A percentile compares a stretch with the other conserved stretches of the same genome.
These are phyloP conservation scores for Germaria angustata DNA, from an alignment of 2,888 invertebrate species.

Conservation along the genomic window DNA sequence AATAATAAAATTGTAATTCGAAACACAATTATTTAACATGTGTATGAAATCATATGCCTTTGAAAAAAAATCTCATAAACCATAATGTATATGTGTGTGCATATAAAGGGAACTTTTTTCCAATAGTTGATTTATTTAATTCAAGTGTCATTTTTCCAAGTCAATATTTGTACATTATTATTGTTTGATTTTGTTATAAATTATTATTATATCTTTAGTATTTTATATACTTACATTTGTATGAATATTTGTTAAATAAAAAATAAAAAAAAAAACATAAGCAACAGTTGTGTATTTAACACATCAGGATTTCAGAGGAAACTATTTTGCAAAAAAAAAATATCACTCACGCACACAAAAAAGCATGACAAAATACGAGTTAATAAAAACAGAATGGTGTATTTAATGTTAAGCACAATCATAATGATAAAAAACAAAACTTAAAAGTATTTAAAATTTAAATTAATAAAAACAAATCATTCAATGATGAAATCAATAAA, in stretches of 20 bases:
- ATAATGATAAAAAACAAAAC: slow-evolving; percentile 68
- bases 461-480: slow-evolving; percentile 61
- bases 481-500: slow-evolving; percentile 45
- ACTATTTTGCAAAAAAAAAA: slow-evolving; percentile 21
- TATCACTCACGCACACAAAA: slow-evolving; percentile 12
- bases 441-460: slow-evolving; percentile 65
- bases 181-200: slow-evolving; percentile 58
- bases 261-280: neutral
- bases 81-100: neutral
- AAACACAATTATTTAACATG: slow-evolving; percentile 5
- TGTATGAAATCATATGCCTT: neutral
- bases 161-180: slow-evolving; percentile 61
- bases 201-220: slow-evolving; percentile 57
- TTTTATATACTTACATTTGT: neutral
- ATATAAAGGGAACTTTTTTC: neutral
- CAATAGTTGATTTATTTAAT: slow-evolving; percentile 45
- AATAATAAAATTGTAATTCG: slow-evolving; percentile 9
- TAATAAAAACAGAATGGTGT: slow-evolving; percentile 50
- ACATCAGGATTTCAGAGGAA: slow-evolving; percentile 39
- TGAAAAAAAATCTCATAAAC: slow-evolving; percentile 3
- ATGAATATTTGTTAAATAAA: slow-evolving; percentile 6
- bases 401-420: slow-evolving; percentile 79
- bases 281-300: slow-evolving; percentile 38
- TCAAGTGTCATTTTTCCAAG: slow-evolving; percentile 51
- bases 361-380: neutral